Evolutionary conservation across 1,140 invertebrate species (phyloP), one percentile per base, ranked within the genome.

Genomic region (Ceratoteleas bidentatus): DNA sequence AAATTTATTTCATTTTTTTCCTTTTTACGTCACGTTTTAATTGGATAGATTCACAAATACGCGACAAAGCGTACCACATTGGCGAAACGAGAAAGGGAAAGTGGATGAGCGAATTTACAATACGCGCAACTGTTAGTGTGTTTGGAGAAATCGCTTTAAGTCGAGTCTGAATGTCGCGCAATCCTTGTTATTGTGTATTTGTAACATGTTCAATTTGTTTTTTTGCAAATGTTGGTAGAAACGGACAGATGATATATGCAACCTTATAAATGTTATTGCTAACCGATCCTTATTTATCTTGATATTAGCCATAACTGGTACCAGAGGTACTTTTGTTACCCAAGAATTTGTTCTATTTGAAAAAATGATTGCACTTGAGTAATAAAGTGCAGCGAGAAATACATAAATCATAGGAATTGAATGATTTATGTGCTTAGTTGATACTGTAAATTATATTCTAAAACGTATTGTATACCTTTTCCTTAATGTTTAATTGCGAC

Each of bases 61-160:
- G 32, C 64, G 74, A 77, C 73, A 82, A 75, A 66, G 68, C 57
- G 50, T 52, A 50, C 49, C 43, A 53, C 43, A 72, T 49, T 36
- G 54, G 72, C 66, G 72, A 74, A 75, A 72, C 73, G 53, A 75
- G 79, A 82, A 82, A 82, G 79, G 79, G 79, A 82, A 82, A 82
- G 79, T 82, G 43, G 68, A 66, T 77, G 73, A 81, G 69, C 54
- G 64, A 61, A 75, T 81, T 81, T 61, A 57, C 72, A 81, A 74
- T 73, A 58, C 53, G 38, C 24, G 53, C 38, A 53, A 68, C 62
- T 73, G 50, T 62, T 75, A 54, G 61, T 73, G 53, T 33, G 38
- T 47, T 82, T 73, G 73, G 79, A 77, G 79, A 82, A 82, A 82
- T 82, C 79, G 79, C 38, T 34, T 65, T 50, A 73, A 66, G 40